phyloP scores from a whole-genome alignment of 1,140 invertebrate species.

The Cecropterus lyciades region DNA sequence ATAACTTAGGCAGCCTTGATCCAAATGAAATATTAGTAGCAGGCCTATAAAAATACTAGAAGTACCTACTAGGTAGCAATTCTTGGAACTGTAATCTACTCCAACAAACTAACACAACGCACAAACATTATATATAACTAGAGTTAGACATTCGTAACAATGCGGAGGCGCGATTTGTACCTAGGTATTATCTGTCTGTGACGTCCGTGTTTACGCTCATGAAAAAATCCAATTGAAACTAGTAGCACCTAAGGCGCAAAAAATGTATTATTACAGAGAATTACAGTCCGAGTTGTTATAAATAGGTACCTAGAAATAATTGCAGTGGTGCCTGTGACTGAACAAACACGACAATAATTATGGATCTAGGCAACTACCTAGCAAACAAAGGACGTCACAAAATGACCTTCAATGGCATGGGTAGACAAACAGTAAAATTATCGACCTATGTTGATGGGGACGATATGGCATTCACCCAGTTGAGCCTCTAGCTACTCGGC shows the following conservation, averaged over 20 bases:
- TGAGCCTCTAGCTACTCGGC: constrained; percentile 39
- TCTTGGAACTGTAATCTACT: too few relatives aligned
- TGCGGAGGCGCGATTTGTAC: too few relatives aligned
- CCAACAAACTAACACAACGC: too few relatives aligned
- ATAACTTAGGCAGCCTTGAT: too few relatives aligned
- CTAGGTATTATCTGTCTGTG: too few relatives aligned
- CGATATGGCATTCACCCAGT: constrained; percentile 36
- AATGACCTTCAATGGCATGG: constrained; percentile 25
- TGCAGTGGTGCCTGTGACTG: not conserved
- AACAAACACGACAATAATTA: constrained; percentile 5
- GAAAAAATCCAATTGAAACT: too few relatives aligned
- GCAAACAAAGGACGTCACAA: constrained; percentile 34
- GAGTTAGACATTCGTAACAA: too few relatives aligned
- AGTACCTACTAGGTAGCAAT: too few relatives aligned
- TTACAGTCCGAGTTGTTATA: not conserved
- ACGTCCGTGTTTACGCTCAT: too few relatives aligned
- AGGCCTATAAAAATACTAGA: too few relatives aligned
- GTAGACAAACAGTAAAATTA: constrained; percentile 21
- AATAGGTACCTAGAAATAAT: not conserved
- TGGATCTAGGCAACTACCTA: constrained; percentile 25
- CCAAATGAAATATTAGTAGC: too few relatives aligned
- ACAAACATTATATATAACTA: too few relatives aligned
- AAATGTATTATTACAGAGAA: not conserved
- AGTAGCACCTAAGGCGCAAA: not conserved
- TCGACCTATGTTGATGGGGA: constrained; percentile 23